A percentile compares a stretch with the other conserved stretches of the same genome.
Conservation (phyloP, 2,888 invertebrate genomes). For the Onchidella celtica region DNA sequence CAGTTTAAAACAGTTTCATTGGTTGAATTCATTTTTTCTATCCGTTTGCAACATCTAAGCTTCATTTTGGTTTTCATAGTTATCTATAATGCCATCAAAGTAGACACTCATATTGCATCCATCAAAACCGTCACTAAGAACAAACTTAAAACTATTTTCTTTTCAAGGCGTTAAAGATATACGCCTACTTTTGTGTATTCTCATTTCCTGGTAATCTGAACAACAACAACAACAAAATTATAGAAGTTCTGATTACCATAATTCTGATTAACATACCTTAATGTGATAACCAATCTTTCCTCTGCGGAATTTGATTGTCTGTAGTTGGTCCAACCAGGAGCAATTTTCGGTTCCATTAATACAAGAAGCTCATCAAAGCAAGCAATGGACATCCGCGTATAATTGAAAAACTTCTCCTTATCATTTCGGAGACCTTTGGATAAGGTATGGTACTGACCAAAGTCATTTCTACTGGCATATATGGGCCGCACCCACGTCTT, state of each 20-base stretch:
- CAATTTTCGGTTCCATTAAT: neutral
- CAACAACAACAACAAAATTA: too few relatives aligned
- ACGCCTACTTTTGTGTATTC: too few relatives aligned
- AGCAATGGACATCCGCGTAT: neutral
- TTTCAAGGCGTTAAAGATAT: too few relatives aligned
- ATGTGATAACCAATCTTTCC: neutral
- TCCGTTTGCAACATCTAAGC: too few relatives aligned
- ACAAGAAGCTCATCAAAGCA: neutral
- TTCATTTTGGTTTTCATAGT: too few relatives aligned
- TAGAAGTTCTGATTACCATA: neutral
- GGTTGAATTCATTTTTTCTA: too few relatives aligned
- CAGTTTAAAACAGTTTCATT: too few relatives aligned
- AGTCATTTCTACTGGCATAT: neutral
- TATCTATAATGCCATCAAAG: too few relatives aligned
- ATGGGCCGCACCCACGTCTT: neutral
- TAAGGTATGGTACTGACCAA: neutral
- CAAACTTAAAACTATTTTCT: too few relatives aligned
- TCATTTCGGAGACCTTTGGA: neutral
- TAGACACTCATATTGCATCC: too few relatives aligned
- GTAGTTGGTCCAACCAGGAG: neutral
- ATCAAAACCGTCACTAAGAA: too few relatives aligned
- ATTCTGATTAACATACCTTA: neutral
- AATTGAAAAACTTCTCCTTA: slow-evolving; percentile 11
- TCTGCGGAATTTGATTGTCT: neutral
- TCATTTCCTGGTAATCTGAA: too few relatives aligned